Evolutionary conservation across 2,797 vertebrate species (phyloP).

Genomic region (Crocodylus rhombifer): DNA sequence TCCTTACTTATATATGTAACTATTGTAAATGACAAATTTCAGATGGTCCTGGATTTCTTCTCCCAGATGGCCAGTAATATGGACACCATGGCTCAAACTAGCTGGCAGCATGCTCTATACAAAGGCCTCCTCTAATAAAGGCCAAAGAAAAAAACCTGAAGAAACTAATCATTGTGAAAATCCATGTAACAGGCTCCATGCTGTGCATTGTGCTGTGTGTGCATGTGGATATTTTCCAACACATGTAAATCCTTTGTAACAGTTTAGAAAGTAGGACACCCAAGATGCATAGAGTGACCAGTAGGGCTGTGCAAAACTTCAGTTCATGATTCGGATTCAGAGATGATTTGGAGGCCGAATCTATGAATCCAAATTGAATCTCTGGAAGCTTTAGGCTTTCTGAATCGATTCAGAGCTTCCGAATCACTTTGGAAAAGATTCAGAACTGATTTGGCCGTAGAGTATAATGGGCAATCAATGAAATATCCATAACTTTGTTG

Average conservation of each 20-base stretch:
- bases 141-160: background rate
- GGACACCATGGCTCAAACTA: background rate
- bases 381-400: too few species aligned
- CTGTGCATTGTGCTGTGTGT: background rate
- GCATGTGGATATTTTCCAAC: background rate
- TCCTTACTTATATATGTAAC: background rate
- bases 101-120: background rate
- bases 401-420: too few species aligned
- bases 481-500: too few species aligned
- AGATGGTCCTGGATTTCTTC: background rate
- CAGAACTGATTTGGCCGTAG: too few species aligned
- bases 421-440: too few species aligned
- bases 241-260: background rate
- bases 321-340: too few species aligned
- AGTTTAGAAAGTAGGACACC: background rate
- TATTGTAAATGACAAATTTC: slow-evolving; percentile 10
- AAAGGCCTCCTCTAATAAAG: background rate
- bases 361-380: too few species aligned
- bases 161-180: background rate
- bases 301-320: too few species aligned
- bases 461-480: too few species aligned
- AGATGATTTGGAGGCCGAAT: too few species aligned
- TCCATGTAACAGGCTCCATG: background rate
- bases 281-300: background rate
- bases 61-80: background rate